Evolutionary conservation across 2,888 invertebrate species (phyloP).

Genomic region (Muscina levida): DNA sequence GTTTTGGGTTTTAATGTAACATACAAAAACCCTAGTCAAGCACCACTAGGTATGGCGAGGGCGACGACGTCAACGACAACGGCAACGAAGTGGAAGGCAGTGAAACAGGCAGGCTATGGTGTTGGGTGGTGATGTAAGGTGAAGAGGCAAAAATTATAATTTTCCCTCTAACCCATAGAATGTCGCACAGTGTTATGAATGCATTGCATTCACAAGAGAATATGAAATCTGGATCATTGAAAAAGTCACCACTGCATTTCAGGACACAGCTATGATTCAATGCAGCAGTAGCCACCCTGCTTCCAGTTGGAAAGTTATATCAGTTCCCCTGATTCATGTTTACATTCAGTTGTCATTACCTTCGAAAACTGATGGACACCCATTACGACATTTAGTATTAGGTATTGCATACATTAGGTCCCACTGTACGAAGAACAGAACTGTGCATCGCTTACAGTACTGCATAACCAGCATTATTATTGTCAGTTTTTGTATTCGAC

Average conservation of each 20-base stretch:
- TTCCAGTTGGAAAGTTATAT: too few relatives aligned
- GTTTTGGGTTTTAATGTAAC: slow-evolving; percentile 10
- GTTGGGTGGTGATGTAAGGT: neutral
- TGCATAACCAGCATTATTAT: slow-evolving; percentile 38
- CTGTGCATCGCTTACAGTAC: slow-evolving; percentile 13
- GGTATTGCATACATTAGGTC: neutral
- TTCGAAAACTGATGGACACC: neutral
- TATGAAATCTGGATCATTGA: neutral
- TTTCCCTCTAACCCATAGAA: too few relatives aligned
- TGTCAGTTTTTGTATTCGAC: slow-evolving; percentile 25
- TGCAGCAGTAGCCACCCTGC: too few relatives aligned
- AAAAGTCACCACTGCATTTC: neutral
- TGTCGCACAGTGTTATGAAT: too few relatives aligned
- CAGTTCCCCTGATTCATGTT: too few relatives aligned
- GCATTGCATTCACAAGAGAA: neutral
- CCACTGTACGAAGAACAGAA: slow-evolving; percentile 16
- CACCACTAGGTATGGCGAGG: slow-evolving; percentile 42
- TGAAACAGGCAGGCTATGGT: neutral
- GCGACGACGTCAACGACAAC: too few relatives aligned
- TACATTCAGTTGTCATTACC: too few relatives aligned
- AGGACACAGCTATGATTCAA: too few relatives aligned
- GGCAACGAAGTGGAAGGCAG: neutral
- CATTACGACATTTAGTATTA: neutral
- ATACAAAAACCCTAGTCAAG: slow-evolving; percentile 49
- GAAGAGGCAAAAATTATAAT: slow-evolving; percentile 43